Base-by-base conservation (phyloP, 2,113 vertebrate genomes). In the Asarcornis scutulata region DNA sequence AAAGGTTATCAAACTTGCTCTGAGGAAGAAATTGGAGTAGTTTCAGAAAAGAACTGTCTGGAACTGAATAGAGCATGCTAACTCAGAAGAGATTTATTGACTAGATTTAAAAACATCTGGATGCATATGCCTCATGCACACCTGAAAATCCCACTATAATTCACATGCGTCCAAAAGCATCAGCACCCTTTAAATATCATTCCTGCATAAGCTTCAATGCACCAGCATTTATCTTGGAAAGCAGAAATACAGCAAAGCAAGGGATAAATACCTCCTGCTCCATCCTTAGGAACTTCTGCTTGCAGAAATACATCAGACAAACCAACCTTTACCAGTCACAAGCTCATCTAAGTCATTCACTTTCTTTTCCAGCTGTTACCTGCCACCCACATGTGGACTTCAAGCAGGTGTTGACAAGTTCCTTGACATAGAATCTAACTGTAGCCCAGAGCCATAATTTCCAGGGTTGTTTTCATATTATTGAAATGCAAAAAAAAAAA, bases 1-100 rank as follows among this genome's bases (percentile, higher is more conserved):
- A 99, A 55, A 99, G 98, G 98, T 99, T 99, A 96, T 99, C 99
- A 69, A 99, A 99, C 93, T 99, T 99, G 92, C 99, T 99, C 99
- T 99, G 95, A 72, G 62, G 75, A 93, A 73, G 86, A 29, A 84
- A 95, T 60, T 48, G 22, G 8, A 91, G 5, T 29, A 6, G 23
- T 69, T 94, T 88, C 46, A 91, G 73, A 92, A 72, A 14, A 60
- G 23, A 46, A 71, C n/a, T 36, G 48, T 36, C 52, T 46, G 17
- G 25, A 71, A 52, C n/a, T 52, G 48, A 36, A 40, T 20, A 21
- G 26, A 64, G 38, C 5, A n/a, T 8, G 16, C 34, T 7, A 85
- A 42, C 63, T 34, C 55, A 20, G 67, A 55, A 52, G 1, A 44
- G 14, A 34, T 29, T 62, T 44, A 72, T 36, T 23, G 69, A 71